Base-by-base conservation (phyloP, 2,888 invertebrate species). In the Catotricha subobsoleta region DNA sequence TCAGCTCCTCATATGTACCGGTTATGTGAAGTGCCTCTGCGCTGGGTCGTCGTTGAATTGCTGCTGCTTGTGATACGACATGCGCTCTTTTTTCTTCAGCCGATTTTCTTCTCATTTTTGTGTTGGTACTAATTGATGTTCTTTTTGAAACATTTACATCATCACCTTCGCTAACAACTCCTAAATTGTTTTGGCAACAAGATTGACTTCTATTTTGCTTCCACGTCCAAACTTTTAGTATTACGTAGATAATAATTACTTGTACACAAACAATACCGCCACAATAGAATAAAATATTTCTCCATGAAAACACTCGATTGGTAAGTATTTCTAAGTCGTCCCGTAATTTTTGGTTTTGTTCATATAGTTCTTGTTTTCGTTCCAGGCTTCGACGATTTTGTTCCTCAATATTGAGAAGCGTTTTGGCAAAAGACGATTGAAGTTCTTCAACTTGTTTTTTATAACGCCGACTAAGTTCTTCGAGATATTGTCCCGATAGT, bases 401-500 rank as follows among this genome's bases (percentile, higher is more conserved):
- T 48, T 82, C 82, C 43, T 70, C 71, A 66, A 81, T 70, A 38
- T 76, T 72, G 19, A 69, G 66, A 25, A 86, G 69, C 0, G 84
- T 82, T 51, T 81, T 81, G 49, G 84, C 80, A 50, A 88, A 71
- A 3, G 82, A 74, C 49, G 75, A 72, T 59, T 91, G 88, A 74
- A 92, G 80, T 54, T 94, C 94, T 60, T 95, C 94, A 39, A 92
- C 91, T 66, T 95, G 94, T 51, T 86, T 88, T 58, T 91, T 91
- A 65, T 95, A 97, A 13, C 92, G 72, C 42, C 84, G 76, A 62
- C 94, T 94, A 49, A 98, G 66, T 59, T 97, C 95, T 60, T 95
- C 95, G 49, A 98, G 67, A 60, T 97, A 98, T 60, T 94, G 91
- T 45, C 87, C 84, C 48, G 92, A 94, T 30, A 98, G 69, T 12